Evolutionary conservation across 2,113 vertebrate genomes (phyloP).

Genomic region (Leptocoma aspasia): DNA sequence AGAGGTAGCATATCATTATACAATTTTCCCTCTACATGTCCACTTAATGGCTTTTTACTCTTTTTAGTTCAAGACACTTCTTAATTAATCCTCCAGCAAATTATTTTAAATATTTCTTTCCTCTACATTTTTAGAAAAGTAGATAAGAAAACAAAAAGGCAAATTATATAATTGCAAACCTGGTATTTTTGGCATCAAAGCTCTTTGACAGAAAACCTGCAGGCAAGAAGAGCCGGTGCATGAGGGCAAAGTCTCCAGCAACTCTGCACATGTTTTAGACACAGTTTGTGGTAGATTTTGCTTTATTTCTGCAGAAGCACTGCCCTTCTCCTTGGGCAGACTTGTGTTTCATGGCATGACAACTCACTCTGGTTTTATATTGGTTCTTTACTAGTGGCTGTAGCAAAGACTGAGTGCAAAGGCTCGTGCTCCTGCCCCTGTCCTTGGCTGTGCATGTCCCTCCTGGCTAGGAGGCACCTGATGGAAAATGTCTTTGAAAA

Average conservation of each 20-base stretch:
- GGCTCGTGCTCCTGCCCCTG: fast-evolving
- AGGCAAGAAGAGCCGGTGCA: neutral
- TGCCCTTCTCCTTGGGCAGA: neutral
- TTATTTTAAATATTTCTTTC: neutral
- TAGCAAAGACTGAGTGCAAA: neutral
- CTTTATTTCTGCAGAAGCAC: neutral
- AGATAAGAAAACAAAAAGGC: neutral
- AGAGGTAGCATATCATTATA: neutral
- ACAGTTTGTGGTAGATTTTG: neutral
- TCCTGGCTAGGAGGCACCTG: neutral
- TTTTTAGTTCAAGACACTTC: neutral
- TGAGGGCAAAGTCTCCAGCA: neutral
- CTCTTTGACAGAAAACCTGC: neutral
- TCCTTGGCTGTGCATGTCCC: fast-evolving
- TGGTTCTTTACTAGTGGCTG: neutral
- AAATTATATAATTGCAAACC: neutral
- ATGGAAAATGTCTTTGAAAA: neutral
- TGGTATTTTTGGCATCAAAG: neutral
- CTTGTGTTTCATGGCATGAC: neutral
- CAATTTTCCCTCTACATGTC: neutral
- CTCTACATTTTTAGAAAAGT: neutral
- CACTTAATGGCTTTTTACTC: neutral
- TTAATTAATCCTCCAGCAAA: neutral
- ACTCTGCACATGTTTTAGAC: neutral
- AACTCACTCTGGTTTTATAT: conserved; percentile 8